Percentiles rank a stretch among this genome's conserved stretches.
Evolutionary conservation across 2,797 vertebrate species (phyloP).

Genomic region (Presbytis comata): DNA sequence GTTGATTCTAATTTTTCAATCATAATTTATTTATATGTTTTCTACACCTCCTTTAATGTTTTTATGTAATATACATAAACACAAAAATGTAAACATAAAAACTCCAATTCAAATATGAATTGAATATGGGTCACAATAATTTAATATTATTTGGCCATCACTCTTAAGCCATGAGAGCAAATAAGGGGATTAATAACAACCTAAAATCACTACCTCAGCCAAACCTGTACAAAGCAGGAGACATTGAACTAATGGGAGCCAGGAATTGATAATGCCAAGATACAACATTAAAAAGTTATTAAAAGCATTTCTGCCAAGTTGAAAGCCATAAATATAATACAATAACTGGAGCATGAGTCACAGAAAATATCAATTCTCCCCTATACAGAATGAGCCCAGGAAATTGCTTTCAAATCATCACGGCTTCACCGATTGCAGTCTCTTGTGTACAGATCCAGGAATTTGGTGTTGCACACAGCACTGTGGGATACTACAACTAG

Average conservation of each 20-base stretch:
- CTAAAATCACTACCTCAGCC: constrained; percentile 23
- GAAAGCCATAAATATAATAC: constrained; percentile 68
- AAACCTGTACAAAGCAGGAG: constrained; percentile 37
- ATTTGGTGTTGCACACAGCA: too few species aligned
- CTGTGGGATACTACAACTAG: neutral
- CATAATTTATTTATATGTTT: neutral
- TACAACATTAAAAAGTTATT: constrained; percentile 77
- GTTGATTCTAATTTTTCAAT: neutral
- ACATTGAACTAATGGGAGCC: constrained; percentile 60
- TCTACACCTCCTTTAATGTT: neutral
- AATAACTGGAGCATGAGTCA: constrained; percentile 71
- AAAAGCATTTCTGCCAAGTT: constrained; percentile 73
- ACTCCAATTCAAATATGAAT: neutral
- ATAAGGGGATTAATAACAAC: constrained; percentile 20
- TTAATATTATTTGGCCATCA: neutral
- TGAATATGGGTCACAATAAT: neutral
- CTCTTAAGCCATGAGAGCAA: neutral
- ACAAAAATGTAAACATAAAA: neutral
- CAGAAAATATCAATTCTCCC: constrained; percentile 59
- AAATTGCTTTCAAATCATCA: constrained; percentile 6
- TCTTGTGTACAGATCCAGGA: neutral
- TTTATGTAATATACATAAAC: neutral
- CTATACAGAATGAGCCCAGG: constrained; percentile 49
- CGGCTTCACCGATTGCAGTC: neutral
- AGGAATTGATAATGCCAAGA: constrained; percentile 16